Evolutionary conservation across 2,888 invertebrate species (phyloP), one percentile per base, ranked within the genome.

Genomic region (Rutpela maculata): DNA sequence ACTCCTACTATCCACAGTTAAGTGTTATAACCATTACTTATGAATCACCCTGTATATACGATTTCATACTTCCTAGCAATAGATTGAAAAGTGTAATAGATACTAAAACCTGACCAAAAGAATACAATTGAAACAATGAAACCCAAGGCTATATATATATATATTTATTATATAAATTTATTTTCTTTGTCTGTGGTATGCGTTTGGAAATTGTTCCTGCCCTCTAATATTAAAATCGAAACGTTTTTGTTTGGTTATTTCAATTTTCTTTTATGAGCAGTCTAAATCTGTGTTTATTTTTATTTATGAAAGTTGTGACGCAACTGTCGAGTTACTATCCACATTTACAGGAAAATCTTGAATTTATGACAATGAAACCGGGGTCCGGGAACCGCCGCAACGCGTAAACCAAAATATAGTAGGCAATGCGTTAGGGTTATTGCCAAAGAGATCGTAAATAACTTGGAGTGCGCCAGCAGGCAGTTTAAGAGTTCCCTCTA

Each of bases 361-460:
- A 76, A 80, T 80, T 80, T 80, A 80, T 72, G 79, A 78, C 68
- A 72, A 74, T 70, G 69, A 79, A 74, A 77, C 59, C 59, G 74
- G 72, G 62, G 19, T 57, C 59, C 55, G 50, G 74, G 75, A 74
- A 63, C 72, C 72, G 68, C 76, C 76, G 76, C 72, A 74, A 70
- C 66, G 76, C 71, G 76, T 60, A 75, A 70, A 72, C 79, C 74
- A 74, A 80, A 80, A 80, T 80, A 74, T 79, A 77, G 74, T 77
- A 71, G 74, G 77, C 79, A 63, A 80, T 80, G 79, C 76, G 74
- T 80, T 80, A 76, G 79, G 77, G 76, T 78, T 80, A 78, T 78
- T 78, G 78, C 76, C 79, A 67, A 75, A 65, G 73, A 68, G 74
- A 65, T 76, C 76, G 78, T 80, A 80, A 80, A 80, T 80, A 78